phyloP scores from a whole-genome alignment of 23 tunicate genomes.

The Halocynthia roretzi region DNA sequence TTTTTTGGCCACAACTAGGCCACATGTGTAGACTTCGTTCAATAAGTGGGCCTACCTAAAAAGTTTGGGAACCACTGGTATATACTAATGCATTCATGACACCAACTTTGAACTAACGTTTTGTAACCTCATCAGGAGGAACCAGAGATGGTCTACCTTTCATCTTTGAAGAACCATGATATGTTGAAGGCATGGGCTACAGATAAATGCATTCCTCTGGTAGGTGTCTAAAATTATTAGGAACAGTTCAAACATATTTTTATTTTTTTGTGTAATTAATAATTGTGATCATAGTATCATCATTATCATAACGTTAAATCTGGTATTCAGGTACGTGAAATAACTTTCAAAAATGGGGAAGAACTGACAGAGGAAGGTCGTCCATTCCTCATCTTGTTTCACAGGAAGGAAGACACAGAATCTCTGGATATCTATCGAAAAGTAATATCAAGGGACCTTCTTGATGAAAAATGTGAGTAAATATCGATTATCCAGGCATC shows the following conservation, averaged over 20 bases:
- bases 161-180: slow-evolving; percentile 69
- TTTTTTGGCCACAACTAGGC: too few relatives aligned
- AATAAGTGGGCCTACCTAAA: too few relatives aligned
- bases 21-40: too few relatives aligned
- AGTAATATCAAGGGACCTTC: slow-evolving; percentile 14
- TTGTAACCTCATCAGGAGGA: slow-evolving; percentile 2
- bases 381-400: slow-evolving; percentile 94
- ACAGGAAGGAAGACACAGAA: slow-evolving; percentile 94
- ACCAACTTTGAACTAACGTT: too few relatives aligned
- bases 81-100: neutral
- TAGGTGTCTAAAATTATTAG: slow-evolving; percentile 5
- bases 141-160: slow-evolving; percentile 85
- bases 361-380: slow-evolving; percentile 98
- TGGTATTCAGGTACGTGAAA: slow-evolving; percentile 77
- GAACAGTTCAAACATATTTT: neutral
- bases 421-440: slow-evolving; percentile 62
- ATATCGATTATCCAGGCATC: too few relatives aligned
- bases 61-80: too few relatives aligned
- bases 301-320: neutral
- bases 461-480: slow-evolving; percentile 19
- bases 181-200: slow-evolving; percentile 81
- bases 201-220: slow-evolving; percentile 99
- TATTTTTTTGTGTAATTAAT: neutral
- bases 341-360: slow-evolving; percentile 95
- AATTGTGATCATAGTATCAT: neutral